phyloP scores from a whole-genome alignment of 2,797 vertebrate genomes.

The Vireo griseus region DNA sequence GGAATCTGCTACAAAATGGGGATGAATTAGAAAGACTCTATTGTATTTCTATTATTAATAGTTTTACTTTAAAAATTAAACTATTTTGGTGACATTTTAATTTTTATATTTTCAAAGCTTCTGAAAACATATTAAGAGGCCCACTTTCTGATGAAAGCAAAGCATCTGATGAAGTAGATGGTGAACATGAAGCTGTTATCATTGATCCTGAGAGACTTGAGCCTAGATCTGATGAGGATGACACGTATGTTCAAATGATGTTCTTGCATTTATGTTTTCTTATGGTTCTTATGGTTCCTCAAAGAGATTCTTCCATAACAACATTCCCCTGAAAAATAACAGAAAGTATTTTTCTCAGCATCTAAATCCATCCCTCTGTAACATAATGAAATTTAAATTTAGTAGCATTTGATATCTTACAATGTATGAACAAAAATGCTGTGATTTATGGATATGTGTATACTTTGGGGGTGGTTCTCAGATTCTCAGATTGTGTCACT shows the following conservation, averaged over 20 bases:
- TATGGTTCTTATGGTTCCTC: background rate
- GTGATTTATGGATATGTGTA: background rate
- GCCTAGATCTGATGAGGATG: constrained; percentile 87
- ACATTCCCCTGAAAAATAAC: background rate
- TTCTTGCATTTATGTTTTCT: background rate
- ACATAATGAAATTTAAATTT: background rate
- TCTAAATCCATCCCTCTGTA: background rate
- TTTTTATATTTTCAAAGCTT: constrained; percentile 48
- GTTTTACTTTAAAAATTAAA: background rate
- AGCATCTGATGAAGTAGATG: constrained; percentile 77
- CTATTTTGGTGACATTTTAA: background rate
- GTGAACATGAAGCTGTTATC: constrained; percentile 63
- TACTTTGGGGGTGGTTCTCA: background rate
- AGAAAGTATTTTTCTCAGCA: background rate
- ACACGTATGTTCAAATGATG: constrained; percentile 82
- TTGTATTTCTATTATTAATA: background rate
- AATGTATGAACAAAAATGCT: background rate
- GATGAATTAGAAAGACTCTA: background rate
- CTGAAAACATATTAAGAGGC: constrained; percentile 72
- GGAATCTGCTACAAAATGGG: background rate
- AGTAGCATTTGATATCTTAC: background rate
- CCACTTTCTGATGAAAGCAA: constrained; percentile 69
- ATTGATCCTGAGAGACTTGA: constrained; percentile 79
- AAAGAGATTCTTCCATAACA: background rate
- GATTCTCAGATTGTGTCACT: background rate